Evolutionary conservation across 2,113 vertebrate species (phyloP), one percentile per base, ranked within the genome.

Genomic region (Bos javanicus): DNA sequence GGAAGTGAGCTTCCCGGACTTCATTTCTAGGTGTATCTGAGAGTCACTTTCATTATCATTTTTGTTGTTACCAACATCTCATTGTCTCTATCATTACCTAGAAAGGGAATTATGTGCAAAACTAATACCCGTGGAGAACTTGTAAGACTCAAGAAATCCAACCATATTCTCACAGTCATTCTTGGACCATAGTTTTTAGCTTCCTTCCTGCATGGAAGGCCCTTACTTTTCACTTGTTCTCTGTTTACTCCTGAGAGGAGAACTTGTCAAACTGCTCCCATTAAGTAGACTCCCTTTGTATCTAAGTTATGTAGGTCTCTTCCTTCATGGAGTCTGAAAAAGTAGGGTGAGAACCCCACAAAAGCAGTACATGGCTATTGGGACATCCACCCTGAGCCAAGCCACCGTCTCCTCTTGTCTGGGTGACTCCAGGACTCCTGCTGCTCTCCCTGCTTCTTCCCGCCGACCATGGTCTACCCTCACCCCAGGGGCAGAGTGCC

Each of bases 301-400:
- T 54, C 36, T 43, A 83, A n/a, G 25, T 30, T 54, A 26, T 12
- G 5, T 6, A 36, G 26, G 28, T 57, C 39, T 76, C 39, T 23
- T 48, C n/a, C 43, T 39, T 48, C n/a, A 17, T 0, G 30, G 30
- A 11, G 6, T 56, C 33, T n/a, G 50, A 28, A 52, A 56, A 84
- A 30, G 84, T 16, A 87, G 60, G 89, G 28, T 43, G 26, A 67
- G 50, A 25, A 54, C 25, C 78, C 7, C 33, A n/a, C 43, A 30
- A 15, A n/a, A 60, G 48, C 15, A 50, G 12, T 7, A 21, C 16
- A 13, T 7, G 25, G 26, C 30, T 3, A 3, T 0, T 19, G n/a
- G 28, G 28, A 76, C 5, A 8, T 83, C 90, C 62, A 62, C 7
- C 4, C 5, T 7, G 33, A 7, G 28, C 43, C 39, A 60, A 19